These are phyloP conservation scores for Masticophis lateralis DNA, from an alignment of 2,797 vertebrate species.

Conservation along the genomic window DNA sequence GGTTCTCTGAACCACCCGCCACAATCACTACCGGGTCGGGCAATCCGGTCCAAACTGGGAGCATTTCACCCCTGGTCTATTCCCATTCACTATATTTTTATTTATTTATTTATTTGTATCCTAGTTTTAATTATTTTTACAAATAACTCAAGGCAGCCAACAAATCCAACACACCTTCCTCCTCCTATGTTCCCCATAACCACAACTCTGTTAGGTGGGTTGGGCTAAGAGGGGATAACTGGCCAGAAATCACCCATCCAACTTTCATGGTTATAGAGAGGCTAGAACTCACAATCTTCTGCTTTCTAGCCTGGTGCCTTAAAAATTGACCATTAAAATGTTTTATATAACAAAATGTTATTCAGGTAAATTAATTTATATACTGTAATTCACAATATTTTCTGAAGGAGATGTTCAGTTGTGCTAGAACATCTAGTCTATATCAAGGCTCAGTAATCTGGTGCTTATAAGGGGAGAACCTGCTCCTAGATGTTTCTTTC, in stretches of 20 bases:
- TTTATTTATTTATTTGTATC: not conserved
- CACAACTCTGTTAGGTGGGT: not conserved
- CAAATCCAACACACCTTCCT: not conserved
- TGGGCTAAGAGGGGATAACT: not conserved
- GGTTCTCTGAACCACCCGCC: too few relatives aligned
- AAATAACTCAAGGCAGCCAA: not conserved
- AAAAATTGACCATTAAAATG: slow-evolving; percentile 21
- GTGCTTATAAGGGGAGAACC: not conserved
- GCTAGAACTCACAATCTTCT: not conserved
- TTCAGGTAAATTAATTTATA: slow-evolving; percentile 38
- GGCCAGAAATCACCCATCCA: not conserved
- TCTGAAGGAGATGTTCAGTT: slow-evolving; percentile 58
- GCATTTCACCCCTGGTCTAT: not conserved
- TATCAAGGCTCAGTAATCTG: not conserved
- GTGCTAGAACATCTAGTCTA: slow-evolving; percentile 43
- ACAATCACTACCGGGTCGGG: too few relatives aligned
- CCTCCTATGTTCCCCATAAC: not conserved
- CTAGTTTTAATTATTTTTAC: not conserved
- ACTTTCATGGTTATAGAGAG: not conserved
- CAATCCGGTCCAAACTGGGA: too few relatives aligned
- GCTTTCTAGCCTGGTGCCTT: not conserved
- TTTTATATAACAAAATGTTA: slow-evolving; percentile 36
- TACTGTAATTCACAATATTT: slow-evolving; percentile 38
- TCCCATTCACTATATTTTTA: not conserved
- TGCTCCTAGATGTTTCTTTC: not conserved